A percentile compares a stretch with the other conserved stretches of the same genome.
Conservation (phyloP, 2,113 vertebrate species). For the Xenopus borealis region DNA sequence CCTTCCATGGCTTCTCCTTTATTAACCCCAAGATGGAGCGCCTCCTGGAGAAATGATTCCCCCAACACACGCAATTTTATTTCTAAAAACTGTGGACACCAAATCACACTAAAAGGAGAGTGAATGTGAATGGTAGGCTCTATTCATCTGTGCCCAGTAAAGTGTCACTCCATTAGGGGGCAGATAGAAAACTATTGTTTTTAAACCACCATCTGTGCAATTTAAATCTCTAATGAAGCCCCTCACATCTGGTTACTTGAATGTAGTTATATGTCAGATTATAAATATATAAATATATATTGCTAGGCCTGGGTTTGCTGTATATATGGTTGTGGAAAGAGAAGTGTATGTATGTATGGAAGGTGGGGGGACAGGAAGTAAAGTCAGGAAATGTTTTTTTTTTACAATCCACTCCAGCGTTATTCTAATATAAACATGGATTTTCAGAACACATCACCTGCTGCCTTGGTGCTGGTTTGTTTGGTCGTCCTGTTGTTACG, state of each 20-base stretch:
- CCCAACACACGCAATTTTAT: not conserved
- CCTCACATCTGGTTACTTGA: constrained; percentile 76
- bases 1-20: constrained; percentile 91
- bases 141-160: not conserved
- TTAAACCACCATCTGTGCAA: not conserved
- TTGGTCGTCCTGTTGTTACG: not conserved
- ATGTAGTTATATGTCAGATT: constrained; percentile 69
- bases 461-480: not conserved
- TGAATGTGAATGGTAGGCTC: not conserved
- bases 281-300: constrained; percentile 47
- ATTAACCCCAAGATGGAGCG: constrained; percentile 87
- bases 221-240: constrained; percentile 59
- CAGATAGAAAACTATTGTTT: too few species aligned
- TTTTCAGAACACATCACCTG: not conserved
- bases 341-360: constrained; percentile 42
- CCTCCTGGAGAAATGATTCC: constrained; percentile 75
- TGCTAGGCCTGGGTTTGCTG: constrained; percentile 57
- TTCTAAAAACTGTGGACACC: constrained; percentile 13
- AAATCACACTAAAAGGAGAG: constrained; percentile 26
- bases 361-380: constrained; percentile 10
- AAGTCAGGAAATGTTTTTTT: constrained; percentile 29
- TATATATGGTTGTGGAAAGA: constrained; percentile 73
- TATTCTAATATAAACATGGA: constrained; percentile 27
- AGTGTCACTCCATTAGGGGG: too few species aligned
- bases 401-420: constrained; percentile 34